Evolutionary conservation across 2,888 invertebrate species (phyloP).

Genomic region (Tromatobia lineatoria): DNA sequence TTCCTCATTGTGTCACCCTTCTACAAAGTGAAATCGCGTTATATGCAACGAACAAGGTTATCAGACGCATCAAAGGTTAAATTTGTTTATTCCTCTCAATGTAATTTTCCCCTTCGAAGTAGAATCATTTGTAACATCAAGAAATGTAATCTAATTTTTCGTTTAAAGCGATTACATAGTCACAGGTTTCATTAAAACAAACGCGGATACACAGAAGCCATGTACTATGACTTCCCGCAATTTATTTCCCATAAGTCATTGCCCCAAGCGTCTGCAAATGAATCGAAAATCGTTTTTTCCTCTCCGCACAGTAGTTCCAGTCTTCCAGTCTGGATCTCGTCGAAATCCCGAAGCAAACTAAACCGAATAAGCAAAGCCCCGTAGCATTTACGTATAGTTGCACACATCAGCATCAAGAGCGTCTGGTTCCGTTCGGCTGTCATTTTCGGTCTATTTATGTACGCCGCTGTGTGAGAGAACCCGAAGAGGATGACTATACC

Average conservation of each 20-base stretch:
- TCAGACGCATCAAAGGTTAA: no score
- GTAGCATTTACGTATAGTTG: constrained; percentile 35
- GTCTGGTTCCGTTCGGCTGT: constrained; percentile 82
- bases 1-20: no score
- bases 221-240: neutral
- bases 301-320: constrained; percentile 38
- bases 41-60: no score
- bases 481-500: constrained; percentile 31
- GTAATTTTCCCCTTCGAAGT: no score
- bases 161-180: no score
- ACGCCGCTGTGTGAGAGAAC: constrained; percentile 63
- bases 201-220: neutral
- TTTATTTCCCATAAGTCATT: neutral
- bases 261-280: neutral
- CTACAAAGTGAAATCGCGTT: no score
- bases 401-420: constrained; percentile 69
- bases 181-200: no score
- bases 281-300: constrained; percentile 22
- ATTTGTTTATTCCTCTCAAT: no score
- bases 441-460: constrained; percentile 83
- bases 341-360: constrained; percentile 50
- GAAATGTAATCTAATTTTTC: no score
- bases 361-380: constrained; percentile 52
- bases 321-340: constrained; percentile 49
- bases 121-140: no score